A percentile compares a stretch with the other conserved stretches of the same genome.
Conservation (phyloP, 1,140 invertebrate species). For the Rhynchophorus ferrugineus region DNA sequence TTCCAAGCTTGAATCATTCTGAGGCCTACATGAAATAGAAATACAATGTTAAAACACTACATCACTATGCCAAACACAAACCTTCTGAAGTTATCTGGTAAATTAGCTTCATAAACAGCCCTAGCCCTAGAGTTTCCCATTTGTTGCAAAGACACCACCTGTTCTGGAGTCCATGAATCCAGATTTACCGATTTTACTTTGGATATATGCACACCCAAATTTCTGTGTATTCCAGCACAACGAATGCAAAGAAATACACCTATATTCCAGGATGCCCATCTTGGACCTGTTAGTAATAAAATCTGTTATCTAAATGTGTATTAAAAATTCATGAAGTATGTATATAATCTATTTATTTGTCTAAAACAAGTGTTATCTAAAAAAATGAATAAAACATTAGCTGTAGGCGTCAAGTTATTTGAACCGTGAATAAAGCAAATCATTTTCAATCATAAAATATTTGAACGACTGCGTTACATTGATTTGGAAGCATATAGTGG, state of each 20-base stretch:
- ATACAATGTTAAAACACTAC: neutral
- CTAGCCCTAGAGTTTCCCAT: slow-evolving; percentile 96
- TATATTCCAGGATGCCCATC: slow-evolving; percentile 99
- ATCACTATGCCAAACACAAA: no score
- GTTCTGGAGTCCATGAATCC: slow-evolving; percentile 97
- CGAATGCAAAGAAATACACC: slow-evolving; percentile 97
- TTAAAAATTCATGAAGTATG: no score
- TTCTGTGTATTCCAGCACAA: slow-evolving; percentile 96
- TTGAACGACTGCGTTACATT: no score
- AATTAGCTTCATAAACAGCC: slow-evolving; percentile 94
- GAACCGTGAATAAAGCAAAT: no score
- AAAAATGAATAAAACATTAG: neutral
- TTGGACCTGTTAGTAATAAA: slow-evolving; percentile 65
- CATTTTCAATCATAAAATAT: no score
- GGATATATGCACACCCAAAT: slow-evolving; percentile 96
- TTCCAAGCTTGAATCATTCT: slow-evolving; percentile 89
- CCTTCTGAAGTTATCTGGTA: slow-evolving; percentile 79
- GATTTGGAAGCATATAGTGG: no score
- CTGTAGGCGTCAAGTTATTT: no score
- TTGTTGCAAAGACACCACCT: slow-evolving; percentile 89
- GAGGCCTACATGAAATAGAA: slow-evolving; percentile 54
- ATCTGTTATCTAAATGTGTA: neutral
- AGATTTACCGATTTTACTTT: slow-evolving; percentile 97
- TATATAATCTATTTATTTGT: neutral
- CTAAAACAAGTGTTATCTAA: no score